These are phyloP conservation scores for Champsocephalus esox DNA, from an alignment of 2,797 vertebrate species.

Conservation along the genomic window DNA sequence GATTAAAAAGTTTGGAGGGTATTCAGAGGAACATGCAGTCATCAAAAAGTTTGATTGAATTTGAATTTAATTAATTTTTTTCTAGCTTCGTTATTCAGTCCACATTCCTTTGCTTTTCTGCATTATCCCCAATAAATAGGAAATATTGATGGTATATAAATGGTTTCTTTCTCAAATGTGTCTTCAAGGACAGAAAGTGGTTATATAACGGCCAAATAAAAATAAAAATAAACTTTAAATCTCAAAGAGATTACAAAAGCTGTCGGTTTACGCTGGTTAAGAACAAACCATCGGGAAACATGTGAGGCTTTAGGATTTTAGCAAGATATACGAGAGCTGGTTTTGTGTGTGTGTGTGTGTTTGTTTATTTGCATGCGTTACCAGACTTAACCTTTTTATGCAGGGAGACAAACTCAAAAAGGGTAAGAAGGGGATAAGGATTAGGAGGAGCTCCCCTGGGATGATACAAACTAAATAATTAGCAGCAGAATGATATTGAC, in stretches of 20 bases:
- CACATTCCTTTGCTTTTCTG: slow-evolving; percentile 11
- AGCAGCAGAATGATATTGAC: too few relatives aligned
- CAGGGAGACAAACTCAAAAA: too few relatives aligned
- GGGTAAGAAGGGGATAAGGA: too few relatives aligned
- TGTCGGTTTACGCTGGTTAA: not conserved
- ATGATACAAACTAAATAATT: too few relatives aligned
- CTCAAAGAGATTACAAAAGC: not conserved
- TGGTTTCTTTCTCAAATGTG: slow-evolving; percentile 3
- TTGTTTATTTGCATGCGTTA: not conserved
- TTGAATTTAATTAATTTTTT: slow-evolving; percentile 27
- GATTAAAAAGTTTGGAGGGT: slow-evolving; percentile 19
- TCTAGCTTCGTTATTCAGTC: slow-evolving; percentile 20
- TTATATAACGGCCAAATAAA: slow-evolving; percentile 6
- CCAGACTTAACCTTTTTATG: too few relatives aligned
- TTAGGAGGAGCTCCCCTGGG: too few relatives aligned
- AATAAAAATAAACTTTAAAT: slow-evolving; percentile 15
- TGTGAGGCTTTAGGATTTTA: not conserved
- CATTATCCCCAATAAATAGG: slow-evolving; percentile 30
- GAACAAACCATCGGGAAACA: not conserved
- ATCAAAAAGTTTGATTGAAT: slow-evolving; percentile 38
- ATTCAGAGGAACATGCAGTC: slow-evolving; percentile 29
- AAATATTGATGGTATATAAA: slow-evolving; percentile 37
- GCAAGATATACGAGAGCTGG: not conserved
- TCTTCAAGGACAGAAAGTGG: slow-evolving; percentile 36
- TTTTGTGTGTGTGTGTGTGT: not conserved